Conservation (phyloP, 2,113 vertebrate genomes). For the Okapia johnstoni region DNA sequence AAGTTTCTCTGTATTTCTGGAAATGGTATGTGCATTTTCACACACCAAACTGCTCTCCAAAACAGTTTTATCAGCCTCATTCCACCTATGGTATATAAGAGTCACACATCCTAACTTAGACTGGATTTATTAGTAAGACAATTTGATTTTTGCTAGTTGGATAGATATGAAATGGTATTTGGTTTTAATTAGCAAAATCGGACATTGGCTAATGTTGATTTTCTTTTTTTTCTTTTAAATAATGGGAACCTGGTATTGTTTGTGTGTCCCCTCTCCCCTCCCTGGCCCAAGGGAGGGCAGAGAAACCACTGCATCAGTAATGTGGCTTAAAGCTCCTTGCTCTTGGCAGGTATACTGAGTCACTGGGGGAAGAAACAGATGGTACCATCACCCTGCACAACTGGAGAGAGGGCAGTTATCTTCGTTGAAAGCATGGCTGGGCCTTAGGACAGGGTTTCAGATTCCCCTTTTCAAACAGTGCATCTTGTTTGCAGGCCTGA, state of each 20-base stretch:
- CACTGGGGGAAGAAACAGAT: background rate
- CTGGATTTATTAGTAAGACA: background rate
- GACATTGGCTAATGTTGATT: background rate
- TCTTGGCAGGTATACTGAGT: background rate
- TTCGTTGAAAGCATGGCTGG: background rate
- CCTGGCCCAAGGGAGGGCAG: background rate
- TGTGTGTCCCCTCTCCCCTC: background rate
- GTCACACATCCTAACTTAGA: background rate
- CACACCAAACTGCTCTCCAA: background rate
- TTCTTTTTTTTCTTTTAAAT: background rate
- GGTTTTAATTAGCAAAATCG: slow-evolving; percentile 22
- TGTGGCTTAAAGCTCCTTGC: background rate
- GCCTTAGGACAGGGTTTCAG: background rate
- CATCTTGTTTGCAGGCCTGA: background rate
- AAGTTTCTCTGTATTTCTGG: background rate
- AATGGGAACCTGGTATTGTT: background rate
- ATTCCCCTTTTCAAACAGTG: background rate
- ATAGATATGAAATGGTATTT: background rate
- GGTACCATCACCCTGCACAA: background rate
- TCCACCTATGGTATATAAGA: background rate
- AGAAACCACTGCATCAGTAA: background rate
- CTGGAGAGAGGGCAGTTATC: background rate
- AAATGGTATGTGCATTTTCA: background rate
- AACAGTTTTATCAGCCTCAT: background rate
- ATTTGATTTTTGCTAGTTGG: background rate